Percentiles rank a stretch among this genome's conserved stretches.
These are phyloP conservation scores for Antennarius maculatus DNA, from an alignment of 2,797 vertebrate genomes.

Conservation along the genomic window DNA sequence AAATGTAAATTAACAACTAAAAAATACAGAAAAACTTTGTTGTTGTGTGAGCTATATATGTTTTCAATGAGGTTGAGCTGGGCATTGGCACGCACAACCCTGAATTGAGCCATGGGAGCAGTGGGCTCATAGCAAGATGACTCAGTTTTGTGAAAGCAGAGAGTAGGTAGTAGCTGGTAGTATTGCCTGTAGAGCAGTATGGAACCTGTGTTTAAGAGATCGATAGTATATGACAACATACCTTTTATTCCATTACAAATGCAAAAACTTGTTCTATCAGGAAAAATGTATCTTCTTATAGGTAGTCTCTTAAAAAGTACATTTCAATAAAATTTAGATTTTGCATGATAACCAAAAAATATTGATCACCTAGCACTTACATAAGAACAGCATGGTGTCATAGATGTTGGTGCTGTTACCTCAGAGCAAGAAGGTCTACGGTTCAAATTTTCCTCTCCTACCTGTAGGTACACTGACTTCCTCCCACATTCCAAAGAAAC, in stretches of 20 bases:
- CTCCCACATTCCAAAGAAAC: too few relatives aligned
- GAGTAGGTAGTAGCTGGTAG: constrained; percentile 49
- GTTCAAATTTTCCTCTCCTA: too few relatives aligned
- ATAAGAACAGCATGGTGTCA: too few relatives aligned
- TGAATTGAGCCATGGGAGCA: constrained; percentile 56
- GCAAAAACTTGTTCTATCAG: constrained; percentile 33
- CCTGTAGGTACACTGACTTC: too few relatives aligned
- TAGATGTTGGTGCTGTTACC: too few relatives aligned
- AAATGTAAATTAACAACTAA: constrained; percentile 37
- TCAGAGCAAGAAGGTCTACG: too few relatives aligned
- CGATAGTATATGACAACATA: constrained; percentile 30
- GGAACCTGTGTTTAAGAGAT: constrained; percentile 44
- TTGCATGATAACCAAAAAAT: constrained; percentile 3
- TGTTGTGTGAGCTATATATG: constrained; percentile 35
- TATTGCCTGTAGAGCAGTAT: constrained; percentile 50
- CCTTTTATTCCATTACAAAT: constrained; percentile 51
- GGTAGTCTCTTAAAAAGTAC: constrained; percentile 16
- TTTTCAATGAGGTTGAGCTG: constrained; percentile 54
- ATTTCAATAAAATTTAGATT: constrained; percentile 18
- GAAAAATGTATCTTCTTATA: constrained; percentile 6
- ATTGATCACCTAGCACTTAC: constrained; percentile 18
- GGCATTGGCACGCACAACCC: constrained; percentile 40
- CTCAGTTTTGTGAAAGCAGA: constrained; percentile 49
- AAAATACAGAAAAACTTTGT: constrained; percentile 30
- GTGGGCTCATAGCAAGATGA: constrained; percentile 51